A percentile compares a stretch with the other conserved stretches of the same genome.
Conservation (phyloP, 2,888 invertebrate species). For the Daptonema setosum region DNA sequence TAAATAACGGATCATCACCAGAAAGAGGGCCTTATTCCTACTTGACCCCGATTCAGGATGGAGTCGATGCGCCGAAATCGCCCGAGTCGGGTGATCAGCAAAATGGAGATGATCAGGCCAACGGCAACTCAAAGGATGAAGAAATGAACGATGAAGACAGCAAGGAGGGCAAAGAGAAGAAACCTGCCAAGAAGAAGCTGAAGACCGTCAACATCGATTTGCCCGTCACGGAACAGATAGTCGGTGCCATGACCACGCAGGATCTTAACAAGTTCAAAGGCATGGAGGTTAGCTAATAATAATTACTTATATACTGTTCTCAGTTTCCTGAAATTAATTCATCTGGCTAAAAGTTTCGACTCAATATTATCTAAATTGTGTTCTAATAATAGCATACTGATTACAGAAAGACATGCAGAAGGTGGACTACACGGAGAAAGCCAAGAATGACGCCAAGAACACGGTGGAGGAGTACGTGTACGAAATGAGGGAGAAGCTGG, state of each 20-base stretch:
- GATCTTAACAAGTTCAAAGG: slow-evolving; percentile 54
- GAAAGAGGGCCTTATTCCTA: too few relatives aligned
- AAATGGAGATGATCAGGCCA: too few relatives aligned
- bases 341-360: too few relatives aligned
- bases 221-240: slow-evolving; percentile 52
- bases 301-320: too few relatives aligned
- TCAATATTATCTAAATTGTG: too few relatives aligned
- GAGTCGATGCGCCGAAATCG: too few relatives aligned
- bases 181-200: slow-evolving; percentile 40
- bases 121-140: slow-evolving; percentile 3
- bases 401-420: slow-evolving; percentile 38
- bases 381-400: slow-evolving; percentile 7
- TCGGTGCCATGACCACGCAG: slow-evolving; percentile 43
- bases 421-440: slow-evolving; percentile 74
- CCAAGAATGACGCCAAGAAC: slow-evolving; percentile 81
- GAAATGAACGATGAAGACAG: slow-evolving; percentile 9
- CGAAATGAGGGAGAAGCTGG: slow-evolving; percentile 69
- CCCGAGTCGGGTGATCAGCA: too few relatives aligned
- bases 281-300: slow-evolving; percentile 43
- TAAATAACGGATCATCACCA: too few relatives aligned
- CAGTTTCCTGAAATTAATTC: too few relatives aligned
- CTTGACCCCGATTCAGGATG: too few relatives aligned
- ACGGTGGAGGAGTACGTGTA: slow-evolving; percentile 95
- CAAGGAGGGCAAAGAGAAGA: slow-evolving; percentile 9
- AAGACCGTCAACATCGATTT: slow-evolving; percentile 66